Percentiles rank a stretch among this genome's conserved stretches.
Conservation (phyloP, 2,797 vertebrate species). For the Coranthus polyacanthus region DNA sequence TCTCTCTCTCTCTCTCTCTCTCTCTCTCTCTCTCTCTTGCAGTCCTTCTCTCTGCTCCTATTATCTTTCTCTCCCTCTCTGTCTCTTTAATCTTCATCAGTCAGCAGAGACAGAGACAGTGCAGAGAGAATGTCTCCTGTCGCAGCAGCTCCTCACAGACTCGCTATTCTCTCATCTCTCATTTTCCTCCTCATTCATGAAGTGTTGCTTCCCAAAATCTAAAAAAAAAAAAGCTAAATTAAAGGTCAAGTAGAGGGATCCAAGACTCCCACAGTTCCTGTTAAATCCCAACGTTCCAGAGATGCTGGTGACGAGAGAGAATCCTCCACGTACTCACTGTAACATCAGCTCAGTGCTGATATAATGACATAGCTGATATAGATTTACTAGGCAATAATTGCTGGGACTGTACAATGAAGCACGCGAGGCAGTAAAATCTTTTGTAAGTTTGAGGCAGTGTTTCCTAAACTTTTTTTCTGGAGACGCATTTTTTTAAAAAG, state of each 20-base stretch:
- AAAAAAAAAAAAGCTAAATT: slow-evolving; percentile 48
- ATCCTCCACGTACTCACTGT: not conserved
- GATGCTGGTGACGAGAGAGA: slow-evolving; percentile 2
- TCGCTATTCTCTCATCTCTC: slow-evolving; percentile 28
- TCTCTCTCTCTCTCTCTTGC: slow-evolving; percentile 40
- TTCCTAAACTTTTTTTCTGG: no score
- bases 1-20: slow-evolving; percentile 37
- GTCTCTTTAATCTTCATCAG: slow-evolving; percentile 81
- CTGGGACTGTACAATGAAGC: no score
- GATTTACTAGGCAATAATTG: not conserved
- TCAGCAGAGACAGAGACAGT: slow-evolving; percentile 72
- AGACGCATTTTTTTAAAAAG: no score
- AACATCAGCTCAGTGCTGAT: slow-evolving; percentile 6
- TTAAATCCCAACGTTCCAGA: slow-evolving; percentile 21
- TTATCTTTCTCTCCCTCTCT: slow-evolving; percentile 68
- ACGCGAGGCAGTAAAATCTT: slow-evolving; percentile 7
- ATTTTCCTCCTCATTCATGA: slow-evolving; percentile 36
- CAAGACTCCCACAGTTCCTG: slow-evolving; percentile 17
- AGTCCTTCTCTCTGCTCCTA: slow-evolving; percentile 73
- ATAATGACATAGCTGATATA: not conserved
- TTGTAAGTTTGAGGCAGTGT: no score
- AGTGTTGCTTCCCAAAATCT: slow-evolving; percentile 45
- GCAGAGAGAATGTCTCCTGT: slow-evolving; percentile 65
- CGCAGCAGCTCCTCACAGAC: slow-evolving; percentile 47
- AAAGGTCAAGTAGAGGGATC: slow-evolving; percentile 36